These are phyloP conservation scores for Myrmecophaga tridactyla DNA, from an alignment of 2,113 vertebrate species.

Conservation along the genomic window DNA sequence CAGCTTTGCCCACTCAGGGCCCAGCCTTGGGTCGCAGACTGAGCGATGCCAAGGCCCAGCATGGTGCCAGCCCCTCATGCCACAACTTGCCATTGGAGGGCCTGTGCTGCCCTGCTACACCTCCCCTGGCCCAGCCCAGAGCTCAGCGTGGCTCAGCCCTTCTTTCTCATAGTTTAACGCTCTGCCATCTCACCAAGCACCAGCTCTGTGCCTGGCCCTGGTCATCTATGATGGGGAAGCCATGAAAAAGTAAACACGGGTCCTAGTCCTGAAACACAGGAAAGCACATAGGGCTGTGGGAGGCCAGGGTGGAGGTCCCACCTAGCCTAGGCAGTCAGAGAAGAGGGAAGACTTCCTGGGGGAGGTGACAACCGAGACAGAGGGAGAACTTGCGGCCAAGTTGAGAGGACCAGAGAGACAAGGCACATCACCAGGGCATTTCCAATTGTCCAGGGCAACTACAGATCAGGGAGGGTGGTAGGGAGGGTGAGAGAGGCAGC, in stretches of 20 bases:
- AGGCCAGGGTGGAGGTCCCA: neutral
- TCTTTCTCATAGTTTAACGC: neutral
- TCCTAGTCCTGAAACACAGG: neutral
- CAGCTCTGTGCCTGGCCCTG: neutral
- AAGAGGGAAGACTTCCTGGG: neutral
- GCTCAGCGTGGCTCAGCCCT: neutral
- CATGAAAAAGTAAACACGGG: neutral
- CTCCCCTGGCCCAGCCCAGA: neutral
- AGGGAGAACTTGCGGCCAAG: neutral
- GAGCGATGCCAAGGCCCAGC: neutral
- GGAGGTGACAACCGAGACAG: neutral
- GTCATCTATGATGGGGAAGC: neutral
- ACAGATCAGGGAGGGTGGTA: neutral
- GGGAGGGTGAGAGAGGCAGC: neutral
- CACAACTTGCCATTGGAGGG: too few relatives aligned
- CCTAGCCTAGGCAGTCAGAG: neutral
- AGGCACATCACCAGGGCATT: neutral
- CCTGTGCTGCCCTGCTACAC: neutral
- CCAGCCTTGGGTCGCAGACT: neutral
- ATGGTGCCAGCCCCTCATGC: neutral
- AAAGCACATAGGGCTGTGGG: neutral
- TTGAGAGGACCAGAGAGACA: neutral
- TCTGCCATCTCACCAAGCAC: neutral
- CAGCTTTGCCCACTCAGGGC: neutral
- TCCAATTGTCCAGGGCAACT: neutral